Conservation (phyloP, 2,113 vertebrate species). For the Marmota flaviventris region DNA sequence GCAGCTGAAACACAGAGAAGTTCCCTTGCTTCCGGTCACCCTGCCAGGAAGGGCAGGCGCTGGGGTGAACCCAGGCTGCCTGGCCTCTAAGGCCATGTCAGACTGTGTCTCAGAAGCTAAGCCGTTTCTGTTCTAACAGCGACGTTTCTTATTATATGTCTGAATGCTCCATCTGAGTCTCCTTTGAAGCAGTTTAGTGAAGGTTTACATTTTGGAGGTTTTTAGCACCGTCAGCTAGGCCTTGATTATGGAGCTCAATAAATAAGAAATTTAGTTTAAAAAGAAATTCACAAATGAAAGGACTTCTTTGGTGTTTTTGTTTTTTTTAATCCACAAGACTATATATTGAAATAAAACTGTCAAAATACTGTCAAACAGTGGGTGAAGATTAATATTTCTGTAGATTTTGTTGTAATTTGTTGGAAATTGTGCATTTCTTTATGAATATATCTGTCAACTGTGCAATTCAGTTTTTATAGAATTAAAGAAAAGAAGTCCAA, state of each 20-base stretch:
- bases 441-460: slow-evolving; percentile 68
- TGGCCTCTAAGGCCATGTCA: background rate
- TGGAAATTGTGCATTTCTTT: slow-evolving; percentile 66
- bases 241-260: slow-evolving; percentile 44
- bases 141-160: background rate
- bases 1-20: background rate
- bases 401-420: slow-evolving; percentile 63
- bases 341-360: slow-evolving; percentile 77
- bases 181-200: slow-evolving; percentile 13
- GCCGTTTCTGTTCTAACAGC: background rate
- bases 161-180: background rate
- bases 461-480: slow-evolving; percentile 56
- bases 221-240: background rate
- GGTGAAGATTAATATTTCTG: slow-evolving; percentile 70
- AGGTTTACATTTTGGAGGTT: slow-evolving; percentile 30
- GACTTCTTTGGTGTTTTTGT: slow-evolving; percentile 51
- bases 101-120: background rate
- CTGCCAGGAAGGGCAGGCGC: background rate
- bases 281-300: slow-evolving; percentile 59
- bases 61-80: background rate
- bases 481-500: slow-evolving; percentile 43
- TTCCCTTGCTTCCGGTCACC: background rate
- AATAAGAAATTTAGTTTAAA: slow-evolving; percentile 67
- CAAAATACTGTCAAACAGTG: slow-evolving; percentile 76
- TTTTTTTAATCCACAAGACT: slow-evolving; percentile 69